phyloP scores from a whole-genome alignment of 2,113 vertebrate genomes.

The Montifringilla adamsi region DNA sequence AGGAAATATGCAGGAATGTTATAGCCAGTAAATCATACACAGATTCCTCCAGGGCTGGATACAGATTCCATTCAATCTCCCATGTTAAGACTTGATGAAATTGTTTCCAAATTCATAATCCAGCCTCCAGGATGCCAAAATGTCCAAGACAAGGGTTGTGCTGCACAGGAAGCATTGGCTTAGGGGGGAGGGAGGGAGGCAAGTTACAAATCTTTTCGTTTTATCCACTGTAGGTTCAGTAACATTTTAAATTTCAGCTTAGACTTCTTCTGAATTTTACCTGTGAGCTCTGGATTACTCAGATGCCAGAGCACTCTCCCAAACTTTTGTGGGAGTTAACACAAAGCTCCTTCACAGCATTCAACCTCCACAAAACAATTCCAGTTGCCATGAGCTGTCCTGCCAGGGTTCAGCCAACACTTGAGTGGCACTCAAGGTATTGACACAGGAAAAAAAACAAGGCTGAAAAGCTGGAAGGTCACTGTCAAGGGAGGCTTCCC shows the following conservation, averaged over 20 bases:
- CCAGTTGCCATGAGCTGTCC: not conserved
- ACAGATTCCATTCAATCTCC: not conserved
- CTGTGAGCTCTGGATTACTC: not conserved
- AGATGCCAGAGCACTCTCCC: not conserved
- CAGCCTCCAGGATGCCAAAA: not conserved
- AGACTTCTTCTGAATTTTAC: not conserved
- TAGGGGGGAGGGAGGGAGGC: not conserved
- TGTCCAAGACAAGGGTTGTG: not conserved
- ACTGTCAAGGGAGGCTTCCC: not conserved
- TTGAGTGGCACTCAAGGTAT: not conserved
- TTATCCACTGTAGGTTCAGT: not conserved
- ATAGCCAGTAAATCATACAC: not conserved
- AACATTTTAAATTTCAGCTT: not conserved
- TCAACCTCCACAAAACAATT: not conserved
- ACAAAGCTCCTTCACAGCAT: not conserved
- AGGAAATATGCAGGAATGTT: conserved; percentile 3
- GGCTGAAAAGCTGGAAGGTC: not conserved
- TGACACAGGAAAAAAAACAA: not conserved
- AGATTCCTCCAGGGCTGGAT: not conserved
- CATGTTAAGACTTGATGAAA: not conserved
- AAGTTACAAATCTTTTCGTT: not conserved
- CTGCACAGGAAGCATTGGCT: not conserved
- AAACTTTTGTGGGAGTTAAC: not conserved
- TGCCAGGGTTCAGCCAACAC: not conserved
- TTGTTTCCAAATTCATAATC: conserved; percentile 14